Percentiles rank a stretch among this genome's conserved stretches.
Conservation (phyloP, 2,113 vertebrate species). For the Cercopithecus mona region DNA sequence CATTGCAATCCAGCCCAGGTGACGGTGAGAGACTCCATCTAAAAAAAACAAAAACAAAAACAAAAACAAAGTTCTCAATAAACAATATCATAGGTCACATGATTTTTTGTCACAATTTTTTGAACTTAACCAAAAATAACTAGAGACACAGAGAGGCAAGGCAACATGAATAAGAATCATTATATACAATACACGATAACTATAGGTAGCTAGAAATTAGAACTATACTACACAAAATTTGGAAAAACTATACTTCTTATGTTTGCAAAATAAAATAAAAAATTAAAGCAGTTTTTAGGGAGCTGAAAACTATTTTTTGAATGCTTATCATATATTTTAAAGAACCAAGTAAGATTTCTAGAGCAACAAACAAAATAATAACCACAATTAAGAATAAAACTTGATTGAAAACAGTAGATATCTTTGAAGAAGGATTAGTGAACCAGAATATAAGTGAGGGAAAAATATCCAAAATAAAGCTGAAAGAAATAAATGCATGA, state of each 20-base stretch:
- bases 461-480: background rate
- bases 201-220: background rate
- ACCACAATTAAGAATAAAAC: background rate
- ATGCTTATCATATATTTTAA: background rate
- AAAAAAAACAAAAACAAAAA: too few relatives aligned
- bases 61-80: background rate
- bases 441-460: background rate
- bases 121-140: background rate
- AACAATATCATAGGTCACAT: background rate
- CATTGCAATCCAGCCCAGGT: too few relatives aligned
- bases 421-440: background rate
- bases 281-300: background rate
- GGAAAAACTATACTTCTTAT: background rate
- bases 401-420: background rate
- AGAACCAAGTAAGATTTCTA: background rate
- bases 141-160: background rate
- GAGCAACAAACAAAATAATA: background rate
- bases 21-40: too few relatives aligned
- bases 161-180: background rate
- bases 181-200: background rate
- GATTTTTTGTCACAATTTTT: background rate
- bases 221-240: background rate
- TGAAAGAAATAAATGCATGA: background rate
- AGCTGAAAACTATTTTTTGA: background rate
- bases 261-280: background rate